Percentiles rank a stretch among this genome's conserved stretches.
Evolutionary conservation across 2,113 vertebrate genomes (phyloP).

Genomic region (Gasterosteus aculeatus): DNA sequence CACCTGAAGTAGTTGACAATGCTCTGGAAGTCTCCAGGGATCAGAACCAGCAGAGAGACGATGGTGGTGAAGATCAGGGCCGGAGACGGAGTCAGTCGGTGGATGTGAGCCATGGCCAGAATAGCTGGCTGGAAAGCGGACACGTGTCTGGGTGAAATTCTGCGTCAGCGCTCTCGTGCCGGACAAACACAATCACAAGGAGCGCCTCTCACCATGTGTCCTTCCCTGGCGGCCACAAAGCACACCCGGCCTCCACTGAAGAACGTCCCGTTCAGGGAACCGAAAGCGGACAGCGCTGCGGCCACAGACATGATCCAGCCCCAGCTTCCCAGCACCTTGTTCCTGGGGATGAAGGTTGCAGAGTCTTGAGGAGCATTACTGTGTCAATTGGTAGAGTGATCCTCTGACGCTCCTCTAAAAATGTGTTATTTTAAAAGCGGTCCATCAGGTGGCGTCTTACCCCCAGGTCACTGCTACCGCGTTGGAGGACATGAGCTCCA

Average conservation of each 20-base stretch:
- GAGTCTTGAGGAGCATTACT: neutral
- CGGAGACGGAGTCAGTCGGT: constrained; percentile 84
- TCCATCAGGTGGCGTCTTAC: constrained; percentile 72
- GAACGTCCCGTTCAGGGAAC: constrained; percentile 85
- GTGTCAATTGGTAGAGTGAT: neutral
- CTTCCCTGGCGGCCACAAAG: constrained; percentile 90
- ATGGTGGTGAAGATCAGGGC: constrained; percentile 87
- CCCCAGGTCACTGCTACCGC: constrained; percentile 90
- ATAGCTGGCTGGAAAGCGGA: constrained; percentile 82
- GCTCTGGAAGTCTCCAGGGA: constrained; percentile 85
- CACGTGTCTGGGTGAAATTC: constrained; percentile 3
- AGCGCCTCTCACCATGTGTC: constrained; percentile 85
- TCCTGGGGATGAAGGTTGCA: constrained; percentile 65
- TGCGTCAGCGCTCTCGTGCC: neutral
- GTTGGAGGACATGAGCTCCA: constrained; percentile 85
- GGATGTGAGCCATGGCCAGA: constrained; percentile 87
- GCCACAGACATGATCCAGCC: constrained; percentile 90
- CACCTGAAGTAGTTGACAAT: constrained; percentile 90
- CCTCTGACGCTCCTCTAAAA: neutral
- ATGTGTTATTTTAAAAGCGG: neutral
- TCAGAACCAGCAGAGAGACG: constrained; percentile 84
- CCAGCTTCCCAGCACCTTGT: constrained; percentile 89
- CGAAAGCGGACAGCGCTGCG: constrained; percentile 87
- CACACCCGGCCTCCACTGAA: constrained; percentile 86
- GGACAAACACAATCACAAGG: neutral